A percentile compares a stretch with the other conserved stretches of the same genome.
phyloP scores from a whole-genome alignment of 2,113 vertebrate genomes.

The Natator depressus region DNA sequence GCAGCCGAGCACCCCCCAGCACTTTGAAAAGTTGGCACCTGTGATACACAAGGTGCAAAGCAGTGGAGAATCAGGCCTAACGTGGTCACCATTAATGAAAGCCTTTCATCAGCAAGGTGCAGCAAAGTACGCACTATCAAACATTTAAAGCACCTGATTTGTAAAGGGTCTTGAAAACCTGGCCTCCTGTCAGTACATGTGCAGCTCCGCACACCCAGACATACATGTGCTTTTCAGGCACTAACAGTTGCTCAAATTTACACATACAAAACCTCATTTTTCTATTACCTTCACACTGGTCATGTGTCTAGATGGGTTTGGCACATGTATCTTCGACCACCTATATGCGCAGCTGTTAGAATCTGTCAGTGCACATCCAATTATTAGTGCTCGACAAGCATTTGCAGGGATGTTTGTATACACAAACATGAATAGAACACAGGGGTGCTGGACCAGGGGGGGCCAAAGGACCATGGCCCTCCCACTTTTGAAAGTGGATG shows the following conservation, averaged over 20 bases:
- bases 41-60: background rate
- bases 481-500: too few relatives aligned
- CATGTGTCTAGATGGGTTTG: conserved; percentile 25
- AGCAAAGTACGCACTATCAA: conserved; percentile 42
- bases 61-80: background rate
- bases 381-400: conserved; percentile 45
- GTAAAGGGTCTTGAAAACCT: background rate
- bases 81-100: background rate
- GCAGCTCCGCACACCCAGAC: background rate
- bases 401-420: conserved; percentile 35
- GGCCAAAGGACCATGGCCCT: too few relatives aligned
- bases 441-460: too few relatives aligned
- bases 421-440: conserved; percentile 3
- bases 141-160: background rate
- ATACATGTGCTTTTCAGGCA: background rate
- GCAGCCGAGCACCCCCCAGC: too few relatives aligned
- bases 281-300: background rate
- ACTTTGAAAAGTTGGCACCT: too few relatives aligned
- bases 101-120: conserved; percentile 33
- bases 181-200: background rate
- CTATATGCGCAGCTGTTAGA: conserved; percentile 50
- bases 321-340: conserved; percentile 4
- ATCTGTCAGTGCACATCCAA: conserved; percentile 42
- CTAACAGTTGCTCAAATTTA: background rate
- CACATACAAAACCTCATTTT: background rate